phyloP scores from a whole-genome alignment of 2,888 invertebrate species.

The Ormia ochracea region DNA sequence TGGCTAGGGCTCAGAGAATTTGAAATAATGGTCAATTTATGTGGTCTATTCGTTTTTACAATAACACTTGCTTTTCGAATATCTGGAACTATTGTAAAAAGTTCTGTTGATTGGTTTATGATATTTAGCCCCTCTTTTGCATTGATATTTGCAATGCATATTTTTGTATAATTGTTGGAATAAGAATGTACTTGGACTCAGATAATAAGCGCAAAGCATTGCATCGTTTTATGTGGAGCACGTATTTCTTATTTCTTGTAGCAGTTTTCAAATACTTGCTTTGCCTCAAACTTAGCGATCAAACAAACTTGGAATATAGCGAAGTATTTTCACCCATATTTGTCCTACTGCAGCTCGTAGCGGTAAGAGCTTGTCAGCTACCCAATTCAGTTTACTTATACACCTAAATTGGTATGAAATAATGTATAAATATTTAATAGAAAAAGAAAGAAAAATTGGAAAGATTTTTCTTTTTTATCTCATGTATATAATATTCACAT shows the following conservation, averaged over 20 bases:
- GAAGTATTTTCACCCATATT: conserved; percentile 95
- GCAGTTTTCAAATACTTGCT: conserved; percentile 94
- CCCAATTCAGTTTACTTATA: conserved; percentile 78
- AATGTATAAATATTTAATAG: too few relatives aligned
- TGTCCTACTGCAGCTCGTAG: conserved; percentile 91
- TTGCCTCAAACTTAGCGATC: conserved; percentile 90
- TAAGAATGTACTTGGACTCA: conserved; percentile 91
- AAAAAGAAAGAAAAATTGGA: too few relatives aligned
- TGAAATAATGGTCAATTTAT: conserved; percentile 94
- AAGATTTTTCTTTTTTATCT: too few relatives aligned
- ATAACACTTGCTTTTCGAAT: conserved; percentile 88
- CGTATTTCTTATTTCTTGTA: conserved; percentile 87
- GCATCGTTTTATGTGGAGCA: conserved; percentile 89
- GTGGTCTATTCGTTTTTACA: conserved; percentile 89
- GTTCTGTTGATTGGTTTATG: conserved; percentile 88
- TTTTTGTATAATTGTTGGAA: conserved; percentile 95
- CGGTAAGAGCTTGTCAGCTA: conserved; percentile 94
- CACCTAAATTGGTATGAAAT: too few relatives aligned
- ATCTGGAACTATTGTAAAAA: conserved; percentile 79
- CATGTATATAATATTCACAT: too few relatives aligned
- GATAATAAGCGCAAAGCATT: conserved; percentile 86
- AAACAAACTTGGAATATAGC: conserved; percentile 89
- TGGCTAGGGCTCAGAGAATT: conserved; percentile 97
- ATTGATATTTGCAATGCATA: conserved; percentile 95
- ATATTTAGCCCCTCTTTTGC: conserved; percentile 94